Evolutionary conservation across 2,888 invertebrate genomes (phyloP).

Genomic region (Liopterus haemorrhoidalis): DNA sequence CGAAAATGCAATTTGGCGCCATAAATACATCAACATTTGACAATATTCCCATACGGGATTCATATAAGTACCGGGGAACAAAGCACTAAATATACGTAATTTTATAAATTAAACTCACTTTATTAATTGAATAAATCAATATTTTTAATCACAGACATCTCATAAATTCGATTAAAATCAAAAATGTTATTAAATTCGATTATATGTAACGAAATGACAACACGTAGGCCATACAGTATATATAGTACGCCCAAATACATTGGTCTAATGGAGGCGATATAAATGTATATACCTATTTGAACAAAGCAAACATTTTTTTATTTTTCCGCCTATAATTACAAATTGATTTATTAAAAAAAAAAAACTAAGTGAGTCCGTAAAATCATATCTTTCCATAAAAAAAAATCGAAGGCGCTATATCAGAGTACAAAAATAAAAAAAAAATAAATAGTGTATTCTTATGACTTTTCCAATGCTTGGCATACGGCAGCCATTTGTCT

Average conservation of each 20-base stretch:
- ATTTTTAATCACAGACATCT: slow-evolving; percentile 1
- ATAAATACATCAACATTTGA: slow-evolving; percentile 12
- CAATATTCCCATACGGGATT: slow-evolving; percentile 4
- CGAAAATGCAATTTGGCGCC: slow-evolving; percentile 14
- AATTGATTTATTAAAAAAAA: too few relatives aligned
- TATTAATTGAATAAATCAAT: slow-evolving; percentile 14
- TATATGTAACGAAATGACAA: slow-evolving; percentile 15
- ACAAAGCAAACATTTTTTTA: slow-evolving; percentile 40
- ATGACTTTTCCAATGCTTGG: slow-evolving; percentile 44
- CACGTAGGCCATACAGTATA: slow-evolving; percentile 29
- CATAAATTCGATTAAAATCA: background rate
- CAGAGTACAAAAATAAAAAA: slow-evolving; percentile 27
- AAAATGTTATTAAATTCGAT: background rate
- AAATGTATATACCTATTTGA: slow-evolving; percentile 45
- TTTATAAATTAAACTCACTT: slow-evolving; percentile 19
- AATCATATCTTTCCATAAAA: slow-evolving; percentile 27
- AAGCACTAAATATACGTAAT: slow-evolving; percentile 8
- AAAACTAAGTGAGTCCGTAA: too few relatives aligned
- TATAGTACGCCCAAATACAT: slow-evolving; percentile 39
- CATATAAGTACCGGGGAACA: slow-evolving; percentile 15
- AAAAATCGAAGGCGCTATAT: slow-evolving; percentile 32
- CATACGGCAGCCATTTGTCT: slow-evolving; percentile 53
- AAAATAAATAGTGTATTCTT: slow-evolving; percentile 32
- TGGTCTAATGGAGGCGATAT: slow-evolving; percentile 48
- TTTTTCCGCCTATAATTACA: slow-evolving; percentile 10